Percentiles rank a stretch among this genome's conserved stretches.
phyloP scores from a whole-genome alignment of 92 coral and sea anemone species.

The Zoanthus sociatus region DNA sequence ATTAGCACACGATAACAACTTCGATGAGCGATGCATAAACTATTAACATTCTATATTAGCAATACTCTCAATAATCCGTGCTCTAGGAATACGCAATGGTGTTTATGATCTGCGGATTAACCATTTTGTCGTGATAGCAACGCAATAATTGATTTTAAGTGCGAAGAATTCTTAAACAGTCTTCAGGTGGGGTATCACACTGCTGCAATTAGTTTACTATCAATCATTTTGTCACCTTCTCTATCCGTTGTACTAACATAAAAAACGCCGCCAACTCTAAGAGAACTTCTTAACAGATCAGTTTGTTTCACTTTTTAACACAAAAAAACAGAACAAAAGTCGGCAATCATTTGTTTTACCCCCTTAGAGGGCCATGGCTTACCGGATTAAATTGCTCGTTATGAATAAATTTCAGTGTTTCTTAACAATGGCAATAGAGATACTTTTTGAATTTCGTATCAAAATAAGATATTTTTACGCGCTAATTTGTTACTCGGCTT shows the following conservation, averaged over 20 bases:
- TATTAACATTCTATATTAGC: background rate
- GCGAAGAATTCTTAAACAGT: conserved; percentile 38
- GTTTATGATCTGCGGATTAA: conserved; percentile 26
- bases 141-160: conserved; percentile 35
- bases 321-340: conserved; percentile 13
- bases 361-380: conserved; percentile 28
- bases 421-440: background rate
- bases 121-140: conserved; percentile 15
- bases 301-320: conserved; percentile 32
- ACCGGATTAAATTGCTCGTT: conserved; percentile 18
- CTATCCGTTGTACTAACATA: conserved; percentile 33
- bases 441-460: background rate
- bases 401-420: background rate
- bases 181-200: conserved; percentile 51
- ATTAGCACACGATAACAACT: background rate
- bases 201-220: conserved; percentile 47
- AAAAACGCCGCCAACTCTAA: conserved; percentile 42
- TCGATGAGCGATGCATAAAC: background rate
- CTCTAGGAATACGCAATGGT: background rate
- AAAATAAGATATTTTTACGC: conserved; percentile 12
- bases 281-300: conserved; percentile 41
- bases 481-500: background rate
- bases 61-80: conserved; percentile 8
- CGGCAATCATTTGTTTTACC: conserved; percentile 45
- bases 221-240: conserved; percentile 52